Evolutionary conservation across 1,140 invertebrate species (phyloP).

Genomic region (Orchestia grillus): DNA sequence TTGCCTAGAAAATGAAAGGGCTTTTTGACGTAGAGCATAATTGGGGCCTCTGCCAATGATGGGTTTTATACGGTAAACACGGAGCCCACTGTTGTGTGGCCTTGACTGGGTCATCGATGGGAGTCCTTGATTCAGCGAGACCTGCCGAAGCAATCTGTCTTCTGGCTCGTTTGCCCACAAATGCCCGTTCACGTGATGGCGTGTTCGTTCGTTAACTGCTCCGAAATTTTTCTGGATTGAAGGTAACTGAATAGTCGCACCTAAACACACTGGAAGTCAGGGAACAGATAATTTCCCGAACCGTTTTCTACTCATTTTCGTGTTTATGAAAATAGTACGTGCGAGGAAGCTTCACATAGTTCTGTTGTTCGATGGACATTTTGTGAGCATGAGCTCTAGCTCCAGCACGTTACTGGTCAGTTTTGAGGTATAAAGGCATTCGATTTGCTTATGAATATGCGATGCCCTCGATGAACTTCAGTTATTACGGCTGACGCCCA

Average conservation of each 20-base stretch:
- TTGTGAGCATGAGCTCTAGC: neutral
- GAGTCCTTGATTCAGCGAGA: neutral
- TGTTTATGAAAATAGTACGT: neutral
- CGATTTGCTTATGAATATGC: neutral
- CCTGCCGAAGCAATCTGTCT: slow-evolving; percentile 25
- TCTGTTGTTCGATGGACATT: neutral
- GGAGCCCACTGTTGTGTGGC: neutral
- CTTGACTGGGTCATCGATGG: slow-evolving; percentile 24
- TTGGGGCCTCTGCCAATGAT: neutral
- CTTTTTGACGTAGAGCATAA: slow-evolving; percentile 22
- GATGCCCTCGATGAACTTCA: neutral
- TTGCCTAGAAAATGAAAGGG: slow-evolving; percentile 1
- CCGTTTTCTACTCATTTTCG: neutral
- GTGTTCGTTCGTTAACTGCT: neutral
- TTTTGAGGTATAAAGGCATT: neutral
- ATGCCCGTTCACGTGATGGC: slow-evolving; percentile 14
- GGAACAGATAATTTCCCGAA: neutral
- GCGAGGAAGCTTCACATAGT: neutral
- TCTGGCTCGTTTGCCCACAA: slow-evolving; percentile 25
- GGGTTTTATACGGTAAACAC: slow-evolving; percentile 31
- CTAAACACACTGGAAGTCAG: neutral
- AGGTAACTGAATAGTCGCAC: neutral
- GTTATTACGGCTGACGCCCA: neutral
- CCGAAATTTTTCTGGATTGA: neutral
- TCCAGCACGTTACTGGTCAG: neutral